Evolutionary conservation across 2,888 invertebrate genomes (phyloP), one percentile per base, ranked within the genome.

Genomic region (Chironomus riparius): DNA sequence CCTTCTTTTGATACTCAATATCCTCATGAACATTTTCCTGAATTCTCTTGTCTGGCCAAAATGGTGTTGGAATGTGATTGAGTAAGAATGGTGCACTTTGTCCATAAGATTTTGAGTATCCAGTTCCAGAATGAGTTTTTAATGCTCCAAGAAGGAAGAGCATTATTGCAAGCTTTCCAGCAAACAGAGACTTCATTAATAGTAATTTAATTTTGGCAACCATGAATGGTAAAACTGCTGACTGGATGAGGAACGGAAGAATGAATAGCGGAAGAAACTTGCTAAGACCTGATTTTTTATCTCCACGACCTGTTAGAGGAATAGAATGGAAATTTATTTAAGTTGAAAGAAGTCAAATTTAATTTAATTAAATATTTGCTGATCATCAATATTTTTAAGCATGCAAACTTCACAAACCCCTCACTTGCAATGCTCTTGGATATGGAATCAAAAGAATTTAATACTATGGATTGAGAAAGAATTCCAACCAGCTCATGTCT

Each of bases 141-240:
- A 88, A 85, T 3, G 89, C 87, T 79, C 90, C 91, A 62, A 91
- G 81, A 15, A 89, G 83, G 76, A 91, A 86, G 4, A 92, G 81
- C 15, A 89, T 83, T 12, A 92, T 83, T 0, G 92, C 92, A 77
- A 92, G 79, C 82, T 92, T 92, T 2, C 91, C 92, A 2, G 92
- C 87, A 79, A 92, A 83, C 38, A 91, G 84, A 2, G 91, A 90
- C 79, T 90, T 91, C 74, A 92, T 81, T 47, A 92, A 84, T 85
- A 91, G 88, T 79, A 91, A 85, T 81, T 92, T 92, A 12, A 93
- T 83, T 78, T 88, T 86, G 68, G 91, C 88, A 21, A 93, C 83
- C 81, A 89, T 85, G 81, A 91, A 86, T 0, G 91, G 91, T 13
- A 91, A 86, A 78, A 91, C 87, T 0, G 89, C 85, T 0, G 90